Evolutionary conservation across 1,140 invertebrate species (phyloP).

Genomic region (Copidosoma floridanum): DNA sequence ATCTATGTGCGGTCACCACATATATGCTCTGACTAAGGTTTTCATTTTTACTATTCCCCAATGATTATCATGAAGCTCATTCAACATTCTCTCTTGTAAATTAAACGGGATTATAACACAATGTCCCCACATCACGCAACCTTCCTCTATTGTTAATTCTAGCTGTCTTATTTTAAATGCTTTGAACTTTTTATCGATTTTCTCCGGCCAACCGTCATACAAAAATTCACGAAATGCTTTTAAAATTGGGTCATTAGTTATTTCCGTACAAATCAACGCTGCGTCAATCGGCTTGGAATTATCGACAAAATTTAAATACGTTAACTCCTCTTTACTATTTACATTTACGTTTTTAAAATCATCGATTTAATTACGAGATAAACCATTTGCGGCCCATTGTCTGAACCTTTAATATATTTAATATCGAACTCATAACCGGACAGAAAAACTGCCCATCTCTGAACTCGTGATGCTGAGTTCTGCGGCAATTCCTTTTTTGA

Average conservation of each 20-base stretch:
- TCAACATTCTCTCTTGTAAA: not conserved
- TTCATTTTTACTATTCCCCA: not conserved
- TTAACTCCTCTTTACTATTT: not conserved
- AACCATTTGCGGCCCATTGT: not conserved
- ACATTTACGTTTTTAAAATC: not conserved
- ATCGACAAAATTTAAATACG: not conserved
- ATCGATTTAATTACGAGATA: not conserved
- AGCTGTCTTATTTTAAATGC: too few relatives aligned
- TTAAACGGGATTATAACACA: too few relatives aligned
- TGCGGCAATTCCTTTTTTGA: not conserved
- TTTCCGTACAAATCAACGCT: not conserved
- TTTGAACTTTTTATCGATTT: not conserved
- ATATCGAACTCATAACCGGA: too few relatives aligned
- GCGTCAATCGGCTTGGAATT: not conserved
- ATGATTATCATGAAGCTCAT: not conserved
- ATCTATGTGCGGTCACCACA: not conserved
- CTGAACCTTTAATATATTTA: not conserved
- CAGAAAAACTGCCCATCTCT: not conserved
- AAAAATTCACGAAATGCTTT: not conserved
- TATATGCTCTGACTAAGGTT: not conserved
- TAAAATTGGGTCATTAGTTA: not conserved
- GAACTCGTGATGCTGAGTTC: not conserved
- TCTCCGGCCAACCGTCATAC: not conserved
- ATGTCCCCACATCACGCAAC: not conserved
- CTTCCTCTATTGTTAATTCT: not conserved